Evolutionary conservation across 2,888 invertebrate species (phyloP).

Genomic region (Dolichopus griseipennis): DNA sequence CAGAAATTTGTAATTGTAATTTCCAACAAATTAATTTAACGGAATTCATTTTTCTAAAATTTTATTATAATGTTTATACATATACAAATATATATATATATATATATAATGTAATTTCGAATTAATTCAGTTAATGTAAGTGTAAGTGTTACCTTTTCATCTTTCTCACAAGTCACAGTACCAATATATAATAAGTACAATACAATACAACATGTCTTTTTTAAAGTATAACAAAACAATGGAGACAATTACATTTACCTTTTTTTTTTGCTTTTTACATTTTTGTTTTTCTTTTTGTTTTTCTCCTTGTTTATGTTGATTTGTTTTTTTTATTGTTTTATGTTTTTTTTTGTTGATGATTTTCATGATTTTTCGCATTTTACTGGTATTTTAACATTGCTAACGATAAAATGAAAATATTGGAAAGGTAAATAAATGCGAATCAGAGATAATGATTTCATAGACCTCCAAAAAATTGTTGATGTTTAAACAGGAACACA

Average conservation of each 20-base stretch:
- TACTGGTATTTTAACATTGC: neutral
- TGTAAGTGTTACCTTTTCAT: neutral
- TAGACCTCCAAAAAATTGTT: slow-evolving; percentile 5
- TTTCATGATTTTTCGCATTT: neutral
- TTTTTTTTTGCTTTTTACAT: neutral
- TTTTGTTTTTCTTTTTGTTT: neutral
- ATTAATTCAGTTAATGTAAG: slow-evolving; percentile 2
- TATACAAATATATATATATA: too few relatives aligned
- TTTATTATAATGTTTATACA: too few relatives aligned
- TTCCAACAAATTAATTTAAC: too few relatives aligned
- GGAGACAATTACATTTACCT: slow-evolving; percentile 4
- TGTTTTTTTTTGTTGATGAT: neutral
- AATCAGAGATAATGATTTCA: slow-evolving; percentile 6
- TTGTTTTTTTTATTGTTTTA: neutral
- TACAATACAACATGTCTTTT: neutral
- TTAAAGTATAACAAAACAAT: neutral
- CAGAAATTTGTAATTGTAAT: too few relatives aligned
- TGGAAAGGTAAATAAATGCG: slow-evolving; percentile 1
- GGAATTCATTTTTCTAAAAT: too few relatives aligned
- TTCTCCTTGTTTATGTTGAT: neutral
- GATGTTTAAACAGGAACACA: neutral
- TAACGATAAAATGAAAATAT: slow-evolving; percentile 1
- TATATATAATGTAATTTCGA: neutral
- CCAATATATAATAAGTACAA: too few relatives aligned
- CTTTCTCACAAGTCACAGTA: too few relatives aligned